These are phyloP conservation scores for Leptura quadrifasciata DNA, from an alignment of 2,888 invertebrate genomes.

Conservation along the genomic window DNA sequence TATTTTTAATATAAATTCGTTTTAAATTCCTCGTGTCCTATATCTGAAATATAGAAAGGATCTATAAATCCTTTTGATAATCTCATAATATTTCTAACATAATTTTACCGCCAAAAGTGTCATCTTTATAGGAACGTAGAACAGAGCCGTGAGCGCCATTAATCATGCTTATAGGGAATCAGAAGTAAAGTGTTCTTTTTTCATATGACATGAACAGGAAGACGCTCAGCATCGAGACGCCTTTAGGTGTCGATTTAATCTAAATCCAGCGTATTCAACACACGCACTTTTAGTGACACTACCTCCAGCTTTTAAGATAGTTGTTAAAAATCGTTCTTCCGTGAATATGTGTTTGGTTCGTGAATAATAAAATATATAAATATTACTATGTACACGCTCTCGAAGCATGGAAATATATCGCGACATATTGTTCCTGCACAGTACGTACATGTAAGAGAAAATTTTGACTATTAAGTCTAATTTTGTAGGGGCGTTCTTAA, in stretches of 20 bases:
- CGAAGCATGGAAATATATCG: constrained; percentile 48
- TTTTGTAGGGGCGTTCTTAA: no score
- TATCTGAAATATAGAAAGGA: background rate
- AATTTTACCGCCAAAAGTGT: constrained; percentile 1
- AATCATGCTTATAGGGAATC: constrained; percentile 57
- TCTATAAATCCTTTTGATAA: background rate
- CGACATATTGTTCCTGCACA: constrained; percentile 61
- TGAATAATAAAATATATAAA: constrained; percentile 21
- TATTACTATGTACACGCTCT: constrained; percentile 46
- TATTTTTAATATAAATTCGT: constrained; percentile 10
- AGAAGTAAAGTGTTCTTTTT: constrained; percentile 55
- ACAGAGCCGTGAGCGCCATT: constrained; percentile 42
- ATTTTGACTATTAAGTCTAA: no score
- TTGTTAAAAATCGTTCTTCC: constrained; percentile 17
- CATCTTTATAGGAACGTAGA: background rate
- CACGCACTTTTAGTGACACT: constrained; percentile 32
- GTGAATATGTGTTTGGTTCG: constrained; percentile 29
- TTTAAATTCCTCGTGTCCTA: background rate
- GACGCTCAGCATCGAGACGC: constrained; percentile 59
- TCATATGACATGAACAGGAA: constrained; percentile 60
- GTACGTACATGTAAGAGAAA: constrained; percentile 64
- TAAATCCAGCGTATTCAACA: constrained; percentile 55
- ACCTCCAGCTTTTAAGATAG: constrained; percentile 25
- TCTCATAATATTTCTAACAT: constrained; percentile 19
- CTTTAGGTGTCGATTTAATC: constrained; percentile 62